Evolutionary conservation across 1,140 invertebrate species (phyloP), one percentile per base, ranked within the genome.

Genomic region (Diabrotica virgifera): DNA sequence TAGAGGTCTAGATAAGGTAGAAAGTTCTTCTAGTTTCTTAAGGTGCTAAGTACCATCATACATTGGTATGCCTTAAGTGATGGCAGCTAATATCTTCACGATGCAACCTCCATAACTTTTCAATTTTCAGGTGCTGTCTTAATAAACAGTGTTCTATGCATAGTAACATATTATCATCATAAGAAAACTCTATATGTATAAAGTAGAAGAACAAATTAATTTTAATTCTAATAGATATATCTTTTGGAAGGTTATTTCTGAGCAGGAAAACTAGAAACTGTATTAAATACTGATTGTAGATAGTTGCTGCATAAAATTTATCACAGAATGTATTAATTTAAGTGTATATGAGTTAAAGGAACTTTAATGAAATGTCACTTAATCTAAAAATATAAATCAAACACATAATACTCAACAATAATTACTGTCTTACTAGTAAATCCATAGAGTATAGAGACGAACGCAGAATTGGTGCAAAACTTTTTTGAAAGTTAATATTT

Each of bases 401-500:
- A 46, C n/a, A 46, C n/a, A n/a, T n/a, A n/a, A n/a, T 8, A n/a
- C n/a, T 8, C 40, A 8, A 46, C 8, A 46, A n/a, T 46, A 8
- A 10, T 46, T 46, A 46, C 40, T 10, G 40, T n/a, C n/a, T 46
- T 46, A 46, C 40, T 46, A 46, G 40, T 46, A 46, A 46, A 46
- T 46, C 40, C 40, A 46, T 10, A 10, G n/a, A 46, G n/a, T 46
- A 46, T 8, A 46, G 40, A 46, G n/a, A 46, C 40, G n/a, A 8
- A 46, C n/a, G 40, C 40, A 46, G 40, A 46, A 46, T 46, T 24
- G n/a, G 40, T 46, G 40, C 40, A 46, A 46, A 46, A 46, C n/a
- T 8, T 46, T 46, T n/a, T 46, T 8, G n/a, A 5, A n/a, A 10
- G 8, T 46, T 46, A 46, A 46, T n/a, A 46, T 46, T 46, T 57